A percentile compares a stretch with the other conserved stretches of the same genome.
Evolutionary conservation across 2,888 invertebrate species (phyloP).

Genomic region (Drosophila multiciliata): DNA sequence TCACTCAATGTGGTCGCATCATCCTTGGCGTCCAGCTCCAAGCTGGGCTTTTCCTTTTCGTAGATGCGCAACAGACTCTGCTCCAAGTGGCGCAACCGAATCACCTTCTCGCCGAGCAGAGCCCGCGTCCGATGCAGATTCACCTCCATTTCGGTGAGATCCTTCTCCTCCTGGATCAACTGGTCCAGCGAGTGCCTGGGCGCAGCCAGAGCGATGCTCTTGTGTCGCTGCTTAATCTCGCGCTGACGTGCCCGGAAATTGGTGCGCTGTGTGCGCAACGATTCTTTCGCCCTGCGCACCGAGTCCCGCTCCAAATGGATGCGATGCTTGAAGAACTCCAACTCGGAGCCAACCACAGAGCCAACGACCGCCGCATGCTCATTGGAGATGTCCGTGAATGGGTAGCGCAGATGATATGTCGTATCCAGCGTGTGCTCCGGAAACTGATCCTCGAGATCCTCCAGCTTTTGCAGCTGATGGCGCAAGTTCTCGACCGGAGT

Average conservation of each 20-base stretch:
- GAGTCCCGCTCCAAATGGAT: conserved; percentile 93
- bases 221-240: conserved; percentile 86
- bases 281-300: conserved; percentile 92
- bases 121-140: conserved; percentile 92
- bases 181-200: conserved; percentile 83
- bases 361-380: conserved; percentile 81
- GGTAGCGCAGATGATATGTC: conserved; percentile 91
- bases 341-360: conserved; percentile 86
- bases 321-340: conserved; percentile 93
- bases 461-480: conserved; percentile 91
- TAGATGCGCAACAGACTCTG: conserved; percentile 89
- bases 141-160: conserved; percentile 93
- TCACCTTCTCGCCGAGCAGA: conserved; percentile 92
- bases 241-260: conserved; percentile 89
- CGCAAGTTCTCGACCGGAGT: conserved; percentile 92
- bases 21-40: conserved; percentile 85
- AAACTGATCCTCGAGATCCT: conserved; percentile 93
- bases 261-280: conserved; percentile 88
- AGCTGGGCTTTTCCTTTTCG: conserved; percentile 83
- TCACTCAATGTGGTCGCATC: conserved; percentile 88
- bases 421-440: conserved; percentile 90
- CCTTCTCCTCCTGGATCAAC: conserved; percentile 90
- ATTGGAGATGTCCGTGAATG: conserved; percentile 89
- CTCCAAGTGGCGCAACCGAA: conserved; percentile 91
- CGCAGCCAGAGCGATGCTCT: conserved; percentile 56